phyloP scores from a whole-genome alignment of 2,888 invertebrate species.

The Agrotis puta region DNA sequence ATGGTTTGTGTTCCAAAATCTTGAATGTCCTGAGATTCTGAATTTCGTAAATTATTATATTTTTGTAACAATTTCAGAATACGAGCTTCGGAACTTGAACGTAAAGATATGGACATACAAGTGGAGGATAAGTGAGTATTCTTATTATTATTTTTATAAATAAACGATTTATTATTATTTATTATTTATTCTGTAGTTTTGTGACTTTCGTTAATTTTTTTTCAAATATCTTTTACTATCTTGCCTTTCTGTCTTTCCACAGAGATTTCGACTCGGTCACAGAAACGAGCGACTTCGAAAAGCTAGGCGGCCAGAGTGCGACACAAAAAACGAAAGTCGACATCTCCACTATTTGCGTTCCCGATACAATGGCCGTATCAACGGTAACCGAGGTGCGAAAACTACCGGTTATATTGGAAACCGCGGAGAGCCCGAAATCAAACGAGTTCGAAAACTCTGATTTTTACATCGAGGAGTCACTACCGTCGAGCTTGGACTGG shows the following conservation, averaged over 20 bases:
- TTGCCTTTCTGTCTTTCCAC: slow-evolving; percentile 46
- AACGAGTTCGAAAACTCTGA: slow-evolving; percentile 95
- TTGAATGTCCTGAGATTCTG: not conserved
- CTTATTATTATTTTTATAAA: too few relatives aligned
- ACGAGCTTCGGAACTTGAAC: slow-evolving; percentile 77
- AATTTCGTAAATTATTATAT: not conserved
- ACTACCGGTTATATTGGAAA: slow-evolving; percentile 78
- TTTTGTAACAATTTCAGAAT: slow-evolving; percentile 69
- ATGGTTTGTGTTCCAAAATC: not conserved
- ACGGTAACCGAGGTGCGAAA: slow-evolving; percentile 91
- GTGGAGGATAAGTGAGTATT: slow-evolving; percentile 86
- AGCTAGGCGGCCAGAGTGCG: slow-evolving; percentile 92
- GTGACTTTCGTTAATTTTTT: not conserved
- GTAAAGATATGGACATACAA: slow-evolving; percentile 83
- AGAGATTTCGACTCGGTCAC: slow-evolving; percentile 96
- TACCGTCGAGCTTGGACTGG: slow-evolving; percentile 95
- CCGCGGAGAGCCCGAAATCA: slow-evolving; percentile 63
- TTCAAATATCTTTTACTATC: not conserved
- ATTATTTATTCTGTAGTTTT: not conserved
- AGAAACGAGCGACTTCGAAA: slow-evolving; percentile 96
- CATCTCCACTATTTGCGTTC: slow-evolving; percentile 84
- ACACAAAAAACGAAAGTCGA: slow-evolving; percentile 81
- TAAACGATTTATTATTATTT: too few relatives aligned
- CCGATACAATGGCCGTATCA: slow-evolving; percentile 88
- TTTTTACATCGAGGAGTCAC: slow-evolving; percentile 97